phyloP scores from a whole-genome alignment of 2,888 invertebrate species.

The Melanargia galathea region DNA sequence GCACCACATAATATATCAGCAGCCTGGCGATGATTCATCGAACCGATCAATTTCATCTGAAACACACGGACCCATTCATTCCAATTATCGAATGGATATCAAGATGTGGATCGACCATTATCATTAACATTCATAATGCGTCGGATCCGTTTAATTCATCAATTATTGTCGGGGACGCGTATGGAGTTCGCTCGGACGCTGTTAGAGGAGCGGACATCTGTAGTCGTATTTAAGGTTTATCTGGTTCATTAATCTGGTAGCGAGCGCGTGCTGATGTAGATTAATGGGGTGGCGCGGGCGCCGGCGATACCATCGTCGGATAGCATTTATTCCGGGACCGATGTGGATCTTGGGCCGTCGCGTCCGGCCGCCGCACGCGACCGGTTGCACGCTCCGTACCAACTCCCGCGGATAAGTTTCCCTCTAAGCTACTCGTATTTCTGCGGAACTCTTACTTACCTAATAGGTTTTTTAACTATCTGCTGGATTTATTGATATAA shows the following conservation, averaged over 20 bases:
- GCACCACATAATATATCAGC: no score
- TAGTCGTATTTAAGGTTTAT: conserved; percentile 78
- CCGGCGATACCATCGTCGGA: conserved; percentile 70
- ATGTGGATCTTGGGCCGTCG: conserved; percentile 61
- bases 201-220: conserved; percentile 67
- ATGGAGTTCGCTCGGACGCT: conserved; percentile 56
- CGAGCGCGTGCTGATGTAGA: conserved; percentile 79
- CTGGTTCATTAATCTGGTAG: conserved; percentile 78
- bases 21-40: conserved; percentile 53
- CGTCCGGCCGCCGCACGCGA: conserved; percentile 56
- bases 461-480: no score
- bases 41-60: conserved; percentile 59
- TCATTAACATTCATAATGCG: conserved; percentile 72
- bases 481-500: no score
- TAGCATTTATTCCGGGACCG: conserved; percentile 69
- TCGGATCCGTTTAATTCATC: conserved; percentile 72
- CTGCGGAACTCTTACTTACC: background rate
- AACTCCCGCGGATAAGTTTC: conserved; percentile 37
- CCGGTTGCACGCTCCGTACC: conserved; percentile 39
- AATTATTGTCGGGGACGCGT: conserved; percentile 60
- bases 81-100: conserved; percentile 63
- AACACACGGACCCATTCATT: conserved; percentile 69
- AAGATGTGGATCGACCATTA: conserved; percentile 57
- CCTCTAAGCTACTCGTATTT: conserved; percentile 42
- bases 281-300: conserved; percentile 75